Evolutionary conservation across 2,113 vertebrate species (phyloP), one percentile per base, ranked within the genome.

Genomic region (Oncorhynchus mykiss): DNA sequence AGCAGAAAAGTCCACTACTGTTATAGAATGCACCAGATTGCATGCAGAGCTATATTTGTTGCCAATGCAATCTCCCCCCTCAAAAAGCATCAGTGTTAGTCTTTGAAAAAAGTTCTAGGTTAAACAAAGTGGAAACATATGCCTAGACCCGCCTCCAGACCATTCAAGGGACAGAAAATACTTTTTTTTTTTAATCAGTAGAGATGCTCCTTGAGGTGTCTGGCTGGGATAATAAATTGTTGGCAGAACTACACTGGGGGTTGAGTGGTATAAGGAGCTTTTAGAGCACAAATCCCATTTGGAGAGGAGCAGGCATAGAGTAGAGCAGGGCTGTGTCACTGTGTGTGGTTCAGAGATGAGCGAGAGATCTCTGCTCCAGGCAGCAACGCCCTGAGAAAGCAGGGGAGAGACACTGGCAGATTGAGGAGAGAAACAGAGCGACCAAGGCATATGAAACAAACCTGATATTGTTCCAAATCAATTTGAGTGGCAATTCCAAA

Each of bases 201-300:
- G 22, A 2, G 22, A 12, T 29, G 24, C 12, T 29, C 25, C 13
- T 25, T 66, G 64, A 27, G 13, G 25, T 66, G 25, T n/a, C 64
- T 29, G 64, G 11, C 8, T 11, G 25, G 22, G 64, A 66, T 29
- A 13, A 29, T 66, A 14, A 1, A 29, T 27, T 64, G 9, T 16
- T 13, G 22, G 14, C 20, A 48, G 66, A 9, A 62, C 59, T 24
- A 8, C 12, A 45, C 69, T 76, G 70, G 73, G 60, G 77, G 27
- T 62, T 34, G 31, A 83, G 81, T 68, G 29, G 64, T 71, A 76
- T 78, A 85, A 82, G 74, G 66, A 72, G 81, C 69, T 77, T 77
- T 54, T 74, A 31, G 48, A 18, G 54, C 51, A 69, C 27, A 81
- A 84, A 80, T 82, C 83, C 73, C 59, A n/a, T 39, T 39, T 12